Percentiles rank a stretch among this genome's conserved stretches.
phyloP scores from a whole-genome alignment of 2,113 vertebrate genomes.

The Bolborhynchus lineola region DNA sequence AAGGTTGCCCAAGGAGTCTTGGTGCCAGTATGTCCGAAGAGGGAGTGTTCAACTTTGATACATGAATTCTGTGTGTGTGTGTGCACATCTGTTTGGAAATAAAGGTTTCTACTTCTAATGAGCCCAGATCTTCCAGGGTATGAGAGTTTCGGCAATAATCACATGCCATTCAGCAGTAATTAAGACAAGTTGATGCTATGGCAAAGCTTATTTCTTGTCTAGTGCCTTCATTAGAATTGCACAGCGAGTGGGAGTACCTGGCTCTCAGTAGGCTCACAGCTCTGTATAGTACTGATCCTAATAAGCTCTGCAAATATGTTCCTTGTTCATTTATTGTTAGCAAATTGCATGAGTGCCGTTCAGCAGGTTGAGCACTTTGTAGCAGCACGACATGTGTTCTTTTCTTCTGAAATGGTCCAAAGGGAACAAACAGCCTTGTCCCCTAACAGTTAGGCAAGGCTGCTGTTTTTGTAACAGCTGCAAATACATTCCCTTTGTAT shows the following conservation, averaged over 20 bases:
- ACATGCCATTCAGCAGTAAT: neutral
- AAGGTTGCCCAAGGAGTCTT: neutral
- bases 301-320: constrained; percentile 9
- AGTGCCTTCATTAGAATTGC: neutral
- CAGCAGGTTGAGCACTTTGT: neutral
- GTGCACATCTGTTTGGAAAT: neutral
- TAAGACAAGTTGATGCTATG: neutral
- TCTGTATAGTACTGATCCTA: neutral
- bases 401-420: neutral
- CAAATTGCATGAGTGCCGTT: neutral
- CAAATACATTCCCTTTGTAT: neutral
- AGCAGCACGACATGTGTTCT: neutral
- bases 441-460: neutral
- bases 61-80: neutral
- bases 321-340: constrained; percentile 24
- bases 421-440: neutral
- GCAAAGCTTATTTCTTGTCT: neutral
- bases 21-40: neutral
- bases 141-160: neutral
- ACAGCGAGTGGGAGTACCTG: neutral
- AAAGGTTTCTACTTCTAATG: neutral
- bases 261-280: neutral
- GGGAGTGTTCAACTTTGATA: neutral
- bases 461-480: neutral
- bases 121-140: neutral